phyloP scores from a whole-genome alignment of 1,140 invertebrate genomes.

The Aphelenchoides avenae region DNA sequence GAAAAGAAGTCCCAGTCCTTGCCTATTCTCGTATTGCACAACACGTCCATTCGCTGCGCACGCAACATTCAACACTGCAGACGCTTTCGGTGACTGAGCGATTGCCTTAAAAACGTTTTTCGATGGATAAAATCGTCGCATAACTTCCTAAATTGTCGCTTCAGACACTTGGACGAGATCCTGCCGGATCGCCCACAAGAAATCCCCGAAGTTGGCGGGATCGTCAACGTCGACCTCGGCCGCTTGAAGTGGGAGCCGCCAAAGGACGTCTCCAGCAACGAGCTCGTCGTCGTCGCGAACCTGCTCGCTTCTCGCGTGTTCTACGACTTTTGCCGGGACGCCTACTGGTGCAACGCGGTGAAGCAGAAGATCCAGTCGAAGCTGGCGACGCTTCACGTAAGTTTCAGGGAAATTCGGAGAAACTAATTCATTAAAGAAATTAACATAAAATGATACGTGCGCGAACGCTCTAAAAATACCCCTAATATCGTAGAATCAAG shows the following conservation, averaged over 20 bases:
- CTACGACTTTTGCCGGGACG: slow-evolving; percentile 72
- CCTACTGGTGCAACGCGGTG: slow-evolving; percentile 65
- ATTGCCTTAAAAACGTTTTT: slow-evolving; percentile 1
- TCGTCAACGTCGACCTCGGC: slow-evolving; percentile 44
- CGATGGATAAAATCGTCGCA: background rate
- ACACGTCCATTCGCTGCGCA: too few relatives aligned
- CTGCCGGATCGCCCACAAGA: background rate
- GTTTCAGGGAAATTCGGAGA: too few relatives aligned
- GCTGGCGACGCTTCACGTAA: slow-evolving; percentile 74
- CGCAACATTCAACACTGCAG: too few relatives aligned
- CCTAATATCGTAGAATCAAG: too few relatives aligned
- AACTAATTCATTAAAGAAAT: background rate
- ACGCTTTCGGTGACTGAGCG: too few relatives aligned
- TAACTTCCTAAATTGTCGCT: background rate
- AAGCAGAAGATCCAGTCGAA: slow-evolving; percentile 77
- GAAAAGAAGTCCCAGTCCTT: too few relatives aligned
- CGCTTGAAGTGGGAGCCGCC: slow-evolving; percentile 36
- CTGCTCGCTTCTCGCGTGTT: slow-evolving; percentile 65
- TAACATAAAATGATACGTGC: too few relatives aligned
- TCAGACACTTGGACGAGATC: slow-evolving; percentile 26
- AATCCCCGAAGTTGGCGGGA: slow-evolving; percentile 9
- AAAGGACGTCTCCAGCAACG: slow-evolving; percentile 7
- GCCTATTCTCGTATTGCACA: too few relatives aligned
- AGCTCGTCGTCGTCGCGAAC: slow-evolving; percentile 45
- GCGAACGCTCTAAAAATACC: too few relatives aligned